Percentiles rank a stretch among this genome's conserved stretches.
These are phyloP conservation scores for Nemurella pictetii DNA, from an alignment of 2,888 invertebrate species.

Conservation along the genomic window DNA sequence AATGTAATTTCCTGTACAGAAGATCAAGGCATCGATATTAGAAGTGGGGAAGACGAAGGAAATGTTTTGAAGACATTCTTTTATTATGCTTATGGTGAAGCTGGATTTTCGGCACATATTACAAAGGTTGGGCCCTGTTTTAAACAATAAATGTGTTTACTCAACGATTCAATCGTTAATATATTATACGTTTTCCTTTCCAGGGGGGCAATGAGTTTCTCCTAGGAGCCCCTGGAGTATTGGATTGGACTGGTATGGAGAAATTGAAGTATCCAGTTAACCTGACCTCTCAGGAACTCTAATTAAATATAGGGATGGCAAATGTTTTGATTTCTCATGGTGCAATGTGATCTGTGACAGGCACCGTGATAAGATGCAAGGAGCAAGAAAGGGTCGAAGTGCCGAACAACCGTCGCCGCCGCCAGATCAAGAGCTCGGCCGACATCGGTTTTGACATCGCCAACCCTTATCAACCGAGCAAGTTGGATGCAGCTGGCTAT, in stretches of 20 bases:
- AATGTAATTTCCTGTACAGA: neutral
- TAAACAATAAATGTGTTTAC: neutral
- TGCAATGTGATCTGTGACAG: neutral
- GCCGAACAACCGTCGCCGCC: conserved; percentile 22
- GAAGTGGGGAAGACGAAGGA: too few species aligned
- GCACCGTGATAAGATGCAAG: neutral
- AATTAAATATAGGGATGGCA: too few species aligned
- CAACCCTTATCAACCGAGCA: neutral
- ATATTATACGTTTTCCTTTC: conserved; percentile 10
- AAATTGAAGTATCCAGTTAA: too few species aligned
- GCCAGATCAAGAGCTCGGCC: neutral
- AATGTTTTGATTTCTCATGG: neutral
- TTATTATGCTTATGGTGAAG: conserved; percentile 45
- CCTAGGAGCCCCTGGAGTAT: conserved; percentile 64
- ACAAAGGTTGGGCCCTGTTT: conserved; percentile 25
- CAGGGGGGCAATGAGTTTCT: conserved; percentile 51
- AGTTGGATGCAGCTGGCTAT: neutral
- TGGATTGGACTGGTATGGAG: conserved; percentile 60
- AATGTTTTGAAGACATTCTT: conserved; percentile 9
- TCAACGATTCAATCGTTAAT: neutral
- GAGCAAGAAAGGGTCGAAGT: neutral
- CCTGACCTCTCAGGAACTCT: too few species aligned
- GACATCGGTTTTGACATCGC: neutral
- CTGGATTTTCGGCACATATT: conserved; percentile 46
- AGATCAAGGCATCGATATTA: neutral